Evolutionary conservation across 1,140 invertebrate genomes (phyloP), one percentile per base, ranked within the genome.

Genomic region (Papilio xuthus): DNA sequence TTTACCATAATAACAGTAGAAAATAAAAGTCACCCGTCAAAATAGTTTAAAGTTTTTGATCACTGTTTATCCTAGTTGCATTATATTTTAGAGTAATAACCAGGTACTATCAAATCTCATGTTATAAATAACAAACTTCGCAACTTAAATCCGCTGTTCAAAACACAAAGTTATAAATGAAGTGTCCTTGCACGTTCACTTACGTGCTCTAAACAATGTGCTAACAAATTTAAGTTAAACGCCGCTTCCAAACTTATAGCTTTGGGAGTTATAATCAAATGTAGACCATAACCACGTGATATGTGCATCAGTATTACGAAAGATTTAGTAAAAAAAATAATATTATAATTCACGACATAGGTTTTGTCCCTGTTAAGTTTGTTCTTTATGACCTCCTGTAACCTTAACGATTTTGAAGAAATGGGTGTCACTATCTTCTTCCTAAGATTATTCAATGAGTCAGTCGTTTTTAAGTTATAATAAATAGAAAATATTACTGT

Each of bases 201-300:
- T 60, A 60, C 56, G 56, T 60, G 56, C 56, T 60, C 23, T 60
- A 60, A 60, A 60, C 56, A 60, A 60, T 60, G 56, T 60, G 23
- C 56, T 60, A 60, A 26, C 56, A 60, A 60, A 60, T 60, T 60
- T 60, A 60, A 60, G 56, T 60, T 60, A 60, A 60, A 60, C 56
- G 56, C 56, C 56, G 23, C 23, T 60, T 26, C 20, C 9, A 2
- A 60, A 60, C 56, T 60, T 60, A 60, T n/a, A 20, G 53, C 56
- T 60, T 26, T 56, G 53, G 23, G 23, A 60, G 10, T 60, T 60
- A 60, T 60, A 60, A 60, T 20, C 23, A 26, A 23, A 60, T 60
- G 20, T 60, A 60, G 10, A n/a, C n/a, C n/a, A 23, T 10, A 1
- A 1, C 20, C 23, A 60, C 20, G 20, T 23, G 9, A 8, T 23